Conservation (phyloP, 2,797 vertebrate species). For the Merluccius polli region DNA sequence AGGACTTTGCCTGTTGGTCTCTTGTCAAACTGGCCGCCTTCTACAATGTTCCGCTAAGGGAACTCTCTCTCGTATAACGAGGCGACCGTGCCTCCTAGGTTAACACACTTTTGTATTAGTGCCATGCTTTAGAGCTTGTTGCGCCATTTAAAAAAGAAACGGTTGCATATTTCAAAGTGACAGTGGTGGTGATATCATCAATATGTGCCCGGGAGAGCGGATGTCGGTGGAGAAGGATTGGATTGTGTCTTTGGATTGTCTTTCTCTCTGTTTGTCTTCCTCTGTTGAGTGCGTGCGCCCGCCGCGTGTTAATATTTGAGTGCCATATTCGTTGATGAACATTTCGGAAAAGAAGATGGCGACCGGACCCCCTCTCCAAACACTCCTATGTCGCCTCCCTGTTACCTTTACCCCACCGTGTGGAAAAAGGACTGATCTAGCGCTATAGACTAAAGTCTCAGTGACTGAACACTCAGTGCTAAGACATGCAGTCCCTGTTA, state of each 20-base stretch:
- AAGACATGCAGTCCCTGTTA: background rate
- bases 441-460: too few relatives aligned
- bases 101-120: constrained; percentile 51
- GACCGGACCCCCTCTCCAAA: background rate
- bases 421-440: too few relatives aligned
- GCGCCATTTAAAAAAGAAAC: constrained; percentile 24
- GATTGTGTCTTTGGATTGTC: constrained; percentile 17
- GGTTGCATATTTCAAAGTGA: constrained; percentile 48
- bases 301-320: constrained; percentile 42
- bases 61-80: constrained; percentile 11
- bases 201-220: constrained; percentile 23
- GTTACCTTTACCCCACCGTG: too few relatives aligned
- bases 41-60: background rate
- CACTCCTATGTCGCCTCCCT: background rate
- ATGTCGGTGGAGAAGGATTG: constrained; percentile 21
- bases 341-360: constrained; percentile 20
- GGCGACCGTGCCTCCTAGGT: constrained; percentile 42
- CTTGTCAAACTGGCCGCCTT: background rate
- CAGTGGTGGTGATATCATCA: constrained; percentile 26
- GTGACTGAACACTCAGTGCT: too few relatives aligned
- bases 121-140: constrained; percentile 49
- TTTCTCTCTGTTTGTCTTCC: background rate
- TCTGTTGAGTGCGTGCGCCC: constrained; percentile 9
- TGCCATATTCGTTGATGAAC: constrained; percentile 52
- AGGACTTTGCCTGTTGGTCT: background rate